Evolutionary conservation across 1,140 invertebrate species (phyloP), one percentile per base, ranked within the genome.

Genomic region (Listronotus oregonensis): DNA sequence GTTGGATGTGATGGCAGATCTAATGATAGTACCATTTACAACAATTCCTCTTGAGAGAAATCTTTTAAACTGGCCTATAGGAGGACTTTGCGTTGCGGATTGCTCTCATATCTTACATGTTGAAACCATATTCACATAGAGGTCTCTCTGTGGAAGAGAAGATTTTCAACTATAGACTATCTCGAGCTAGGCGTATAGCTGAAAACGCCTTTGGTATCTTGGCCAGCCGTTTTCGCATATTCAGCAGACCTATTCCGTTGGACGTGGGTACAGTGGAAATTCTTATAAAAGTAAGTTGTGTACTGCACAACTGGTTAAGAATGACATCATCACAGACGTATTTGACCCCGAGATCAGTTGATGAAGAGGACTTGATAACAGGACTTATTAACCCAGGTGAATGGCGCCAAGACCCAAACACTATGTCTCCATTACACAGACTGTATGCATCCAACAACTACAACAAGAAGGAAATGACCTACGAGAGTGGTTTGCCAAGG

Each of bases 1-100:
- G 73, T 81, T 66, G 79, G 80, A 27, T 68, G 77, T 50, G 50
- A 55, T 27, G 59, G 59, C 11, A 49, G 42, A 43, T 15, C 21
- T 27, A 52, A 27, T 37, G 64, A 66, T 54, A 21, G 47, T 27
- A 49, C 15, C 10, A 61, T 66, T 52, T 61, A 49, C 27, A 14
- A 59, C 42, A 43, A 54, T 32, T 50, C 31, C 44, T 60, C 34
- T 60, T n/a, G 58, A 60, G 46, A 49, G 21, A 49, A 49, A 49
- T 34, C 34, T 60, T 34, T 50, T 60, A 60, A 50, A 60, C 46
- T 49, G 31, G 27, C 32, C 44, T 32, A 34, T 37, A 49, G 46
- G 46, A 60, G 46, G 31, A 37, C 21, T 60, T 49, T 32, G 21
- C 34, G 58, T 60, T 32, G 58, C 44, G 9, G 58, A 60, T 60